phyloP scores from a whole-genome alignment of 2,113 vertebrate species.

The Deroptyus accipitrinus region DNA sequence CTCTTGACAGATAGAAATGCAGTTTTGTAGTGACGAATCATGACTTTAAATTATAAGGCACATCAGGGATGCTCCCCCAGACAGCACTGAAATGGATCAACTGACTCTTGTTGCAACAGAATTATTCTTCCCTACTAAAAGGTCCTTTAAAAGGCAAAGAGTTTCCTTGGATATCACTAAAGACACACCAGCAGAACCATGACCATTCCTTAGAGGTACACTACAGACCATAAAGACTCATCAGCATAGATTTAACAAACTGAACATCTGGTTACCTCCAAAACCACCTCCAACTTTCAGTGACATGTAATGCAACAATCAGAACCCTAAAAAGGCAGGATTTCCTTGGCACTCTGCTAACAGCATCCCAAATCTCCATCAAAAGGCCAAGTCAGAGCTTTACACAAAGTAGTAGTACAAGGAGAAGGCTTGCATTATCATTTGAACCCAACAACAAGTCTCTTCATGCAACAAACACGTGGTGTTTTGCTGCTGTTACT shows the following conservation, averaged over 20 bases:
- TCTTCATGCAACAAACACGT: not conserved
- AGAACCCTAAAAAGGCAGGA: not conserved
- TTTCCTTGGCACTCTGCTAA: not conserved
- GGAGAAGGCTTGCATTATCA: not conserved
- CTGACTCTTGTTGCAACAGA: not conserved
- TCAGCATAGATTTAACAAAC: not conserved
- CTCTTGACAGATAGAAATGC: not conserved
- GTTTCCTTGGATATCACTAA: not conserved
- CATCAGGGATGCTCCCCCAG: not conserved
- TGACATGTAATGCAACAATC: not conserved
- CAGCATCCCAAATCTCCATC: not conserved
- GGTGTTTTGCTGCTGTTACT: accelerated
- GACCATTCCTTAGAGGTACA: not conserved
- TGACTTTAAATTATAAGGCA: not conserved
- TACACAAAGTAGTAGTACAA: accelerated
- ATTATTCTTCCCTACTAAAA: not conserved
- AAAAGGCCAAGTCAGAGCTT: accelerated
- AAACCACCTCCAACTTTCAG: not conserved
- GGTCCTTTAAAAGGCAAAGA: not conserved
- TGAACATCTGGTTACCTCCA: not conserved
- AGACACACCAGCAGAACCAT: not conserved
- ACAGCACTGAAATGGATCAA: not conserved
- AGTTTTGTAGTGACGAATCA: not conserved
- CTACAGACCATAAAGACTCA: not conserved
- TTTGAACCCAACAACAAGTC: not conserved